Evolutionary conservation across 2,888 invertebrate species (phyloP).

Genomic region (Oeneis ivallda): DNA sequence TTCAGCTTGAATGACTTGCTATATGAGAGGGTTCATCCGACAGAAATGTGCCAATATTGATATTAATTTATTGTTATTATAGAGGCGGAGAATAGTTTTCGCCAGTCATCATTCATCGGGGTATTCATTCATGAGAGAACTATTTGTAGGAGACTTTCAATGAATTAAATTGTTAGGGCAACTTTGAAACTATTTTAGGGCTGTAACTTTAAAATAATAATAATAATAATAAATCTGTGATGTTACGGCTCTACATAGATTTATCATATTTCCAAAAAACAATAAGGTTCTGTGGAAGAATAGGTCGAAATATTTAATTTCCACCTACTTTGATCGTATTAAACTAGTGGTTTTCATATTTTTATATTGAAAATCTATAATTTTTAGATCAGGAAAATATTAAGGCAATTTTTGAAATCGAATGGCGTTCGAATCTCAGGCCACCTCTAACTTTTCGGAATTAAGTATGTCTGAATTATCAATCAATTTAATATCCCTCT

Average conservation of each 20-base stretch:
- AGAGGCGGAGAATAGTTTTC: neutral
- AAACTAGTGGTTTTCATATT: too few species aligned
- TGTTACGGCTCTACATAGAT: neutral
- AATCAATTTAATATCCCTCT: too few species aligned
- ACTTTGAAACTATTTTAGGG: neutral
- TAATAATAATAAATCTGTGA: neutral
- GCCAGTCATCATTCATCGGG: slow-evolving; percentile 14
- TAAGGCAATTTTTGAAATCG: too few species aligned
- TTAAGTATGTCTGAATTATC: too few species aligned
- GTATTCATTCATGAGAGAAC: slow-evolving; percentile 6
- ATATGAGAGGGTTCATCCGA: slow-evolving; percentile 11
- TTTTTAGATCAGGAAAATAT: too few species aligned
- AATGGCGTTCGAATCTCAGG: too few species aligned
- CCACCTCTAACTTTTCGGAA: too few species aligned
- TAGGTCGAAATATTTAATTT: neutral
- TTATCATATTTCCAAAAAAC: too few species aligned
- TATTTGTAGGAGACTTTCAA: neutral
- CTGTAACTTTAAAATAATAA: too few species aligned
- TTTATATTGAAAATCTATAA: too few species aligned
- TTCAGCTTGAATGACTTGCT: slow-evolving; percentile 10
- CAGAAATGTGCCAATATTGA: slow-evolving; percentile 19
- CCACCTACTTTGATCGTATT: neutral
- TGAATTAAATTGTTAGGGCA: neutral
- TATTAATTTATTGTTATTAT: slow-evolving; percentile 16
- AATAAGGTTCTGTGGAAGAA: neutral